Evolutionary conservation across 1,140 invertebrate species (phyloP).

Genomic region (Bombus vancouverensis): DNA sequence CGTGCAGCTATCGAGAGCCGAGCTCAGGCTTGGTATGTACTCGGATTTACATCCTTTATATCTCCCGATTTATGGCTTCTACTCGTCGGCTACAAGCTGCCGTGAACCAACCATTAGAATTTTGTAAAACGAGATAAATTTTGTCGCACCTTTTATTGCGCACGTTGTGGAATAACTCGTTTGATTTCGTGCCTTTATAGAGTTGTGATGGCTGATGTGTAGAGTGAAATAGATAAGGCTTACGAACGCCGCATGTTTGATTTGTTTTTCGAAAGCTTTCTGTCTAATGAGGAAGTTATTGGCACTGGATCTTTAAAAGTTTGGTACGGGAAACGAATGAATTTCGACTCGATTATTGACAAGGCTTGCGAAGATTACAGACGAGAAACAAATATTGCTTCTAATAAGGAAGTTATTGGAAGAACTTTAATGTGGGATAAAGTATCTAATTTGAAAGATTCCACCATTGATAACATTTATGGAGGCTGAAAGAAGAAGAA

Average conservation of each 20-base stretch:
- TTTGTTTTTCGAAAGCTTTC: background rate
- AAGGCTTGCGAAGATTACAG: no score
- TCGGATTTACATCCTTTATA: constrained; percentile 44
- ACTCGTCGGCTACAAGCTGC: background rate
- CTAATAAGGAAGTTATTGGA: no score
- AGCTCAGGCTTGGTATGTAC: background rate
- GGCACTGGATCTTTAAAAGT: background rate
- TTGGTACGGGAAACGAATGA: no score
- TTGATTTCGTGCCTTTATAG: background rate
- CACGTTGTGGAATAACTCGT: background rate
- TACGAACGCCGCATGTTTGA: background rate
- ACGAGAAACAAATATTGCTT: no score
- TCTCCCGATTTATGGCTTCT: constrained; percentile 4
- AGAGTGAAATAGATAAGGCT: background rate
- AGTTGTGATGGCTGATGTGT: background rate
- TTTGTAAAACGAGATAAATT: background rate
- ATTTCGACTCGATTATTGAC: no score
- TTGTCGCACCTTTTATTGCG: background rate
- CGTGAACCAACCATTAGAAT: constrained; percentile 33
- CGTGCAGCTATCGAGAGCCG: background rate
- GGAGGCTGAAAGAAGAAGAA: no score
- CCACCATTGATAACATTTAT: no score
- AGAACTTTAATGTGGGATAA: no score
- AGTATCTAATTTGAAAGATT: background rate
- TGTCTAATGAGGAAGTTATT: background rate